Evolutionary conservation across 2,113 vertebrate genomes (phyloP), one percentile per base, ranked within the genome.

Genomic region (Phainopepla nitens): DNA sequence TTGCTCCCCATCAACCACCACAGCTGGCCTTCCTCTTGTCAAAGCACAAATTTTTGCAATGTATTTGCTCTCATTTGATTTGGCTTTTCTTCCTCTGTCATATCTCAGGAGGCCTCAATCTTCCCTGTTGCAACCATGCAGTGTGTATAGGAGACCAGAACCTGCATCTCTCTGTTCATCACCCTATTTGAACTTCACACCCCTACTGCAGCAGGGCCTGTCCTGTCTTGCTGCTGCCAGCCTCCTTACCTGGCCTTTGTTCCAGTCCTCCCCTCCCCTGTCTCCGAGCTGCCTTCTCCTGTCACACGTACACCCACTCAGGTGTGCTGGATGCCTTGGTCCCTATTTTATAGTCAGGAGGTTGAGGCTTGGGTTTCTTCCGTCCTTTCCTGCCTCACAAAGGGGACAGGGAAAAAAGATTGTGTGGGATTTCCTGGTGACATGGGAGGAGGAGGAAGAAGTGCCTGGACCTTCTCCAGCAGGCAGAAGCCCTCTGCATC

Each of bases 181-280:
- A 50, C 31, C 75, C 58, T 45, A 3, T 49, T 79, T 90, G 51
- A 90, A 82, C 85, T 64, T 39, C 73, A 44, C 65, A 41, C 13
- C n/a, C 70, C 69, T 36, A 22, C 77, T 82, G 54, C n/a, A 60
- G 49, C 16, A 12, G 62, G 73, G 29, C 90, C 70, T 96, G 78
- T 83, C 87, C 33, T 15, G 49, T 90, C 90, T 71, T 91, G 84
- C 82, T 85, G 70, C 90, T 93, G 82, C 24, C 91, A 90, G 44
- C 49, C 69, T 76, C 53, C 81, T 93, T 73, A 24, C 49, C 78
- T 44, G 31, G 78, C 88, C 90, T 93, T 72, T 82, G 53, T 69
- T 61, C 65, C 73, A 87, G 66, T 49, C 82, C 51, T 82, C 65
- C 64, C 51, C 69, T 83, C 11, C 57, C 42, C 57, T 62, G 1